A percentile compares a stretch with the other conserved stretches of the same genome.
phyloP scores from a whole-genome alignment of 2,113 vertebrate genomes.

The Hemibagrus wyckioides region DNA sequence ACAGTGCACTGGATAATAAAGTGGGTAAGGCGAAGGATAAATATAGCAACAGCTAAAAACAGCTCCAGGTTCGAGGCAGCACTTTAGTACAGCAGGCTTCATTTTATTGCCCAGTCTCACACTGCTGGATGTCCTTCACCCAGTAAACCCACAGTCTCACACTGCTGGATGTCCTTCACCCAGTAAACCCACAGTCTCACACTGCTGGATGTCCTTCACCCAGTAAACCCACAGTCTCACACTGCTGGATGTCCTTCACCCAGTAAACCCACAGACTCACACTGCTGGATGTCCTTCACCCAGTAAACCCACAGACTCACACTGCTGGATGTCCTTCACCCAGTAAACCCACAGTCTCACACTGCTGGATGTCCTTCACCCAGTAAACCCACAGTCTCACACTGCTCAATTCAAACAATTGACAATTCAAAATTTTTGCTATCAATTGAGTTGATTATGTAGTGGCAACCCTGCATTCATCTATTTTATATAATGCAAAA shows the following conservation, averaged over 20 bases:
- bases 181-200: not conserved
- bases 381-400: not conserved
- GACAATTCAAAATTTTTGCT: not conserved
- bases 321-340: not conserved
- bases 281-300: not conserved
- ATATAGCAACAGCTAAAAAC: not conserved
- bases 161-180: not conserved
- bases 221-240: not conserved
- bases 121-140: not conserved
- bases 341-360: not conserved
- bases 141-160: not conserved
- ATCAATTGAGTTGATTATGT: not conserved
- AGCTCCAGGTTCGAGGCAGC: not conserved
- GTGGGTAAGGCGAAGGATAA: not conserved
- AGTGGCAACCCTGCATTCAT: not conserved
- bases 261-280: not conserved
- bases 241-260: not conserved
- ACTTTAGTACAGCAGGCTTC: not conserved
- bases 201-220: not conserved
- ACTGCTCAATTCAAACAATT: no score
- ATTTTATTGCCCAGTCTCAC: not conserved
- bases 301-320: not conserved
- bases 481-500: not conserved
- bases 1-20: not conserved
- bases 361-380: not conserved